Percentiles rank a stretch among this genome's conserved stretches.
phyloP scores from a whole-genome alignment of 2,797 vertebrate species.

The Vespertilio murinus region DNA sequence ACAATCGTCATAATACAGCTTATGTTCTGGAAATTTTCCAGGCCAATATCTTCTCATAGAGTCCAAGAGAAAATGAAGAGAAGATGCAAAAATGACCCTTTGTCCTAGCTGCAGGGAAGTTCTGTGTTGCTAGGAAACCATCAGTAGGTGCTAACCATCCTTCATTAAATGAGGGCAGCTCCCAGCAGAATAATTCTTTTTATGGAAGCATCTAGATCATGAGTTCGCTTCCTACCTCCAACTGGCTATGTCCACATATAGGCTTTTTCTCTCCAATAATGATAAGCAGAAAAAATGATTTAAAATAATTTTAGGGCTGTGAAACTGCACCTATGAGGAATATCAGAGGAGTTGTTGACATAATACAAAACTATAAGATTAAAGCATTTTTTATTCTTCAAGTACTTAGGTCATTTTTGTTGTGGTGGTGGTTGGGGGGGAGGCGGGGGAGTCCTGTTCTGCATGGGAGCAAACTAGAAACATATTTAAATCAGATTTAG shows the following conservation, averaged over 20 bases:
- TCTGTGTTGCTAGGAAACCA: constrained; percentile 77
- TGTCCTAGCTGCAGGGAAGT: constrained; percentile 60
- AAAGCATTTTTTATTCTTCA: background rate
- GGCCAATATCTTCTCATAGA: constrained; percentile 57
- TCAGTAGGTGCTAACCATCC: constrained; percentile 63
- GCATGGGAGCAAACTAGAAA: background rate
- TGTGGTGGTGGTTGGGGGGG: background rate
- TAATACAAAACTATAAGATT: background rate
- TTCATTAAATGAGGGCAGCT: constrained; percentile 73
- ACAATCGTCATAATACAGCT: background rate
- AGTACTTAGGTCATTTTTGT: background rate
- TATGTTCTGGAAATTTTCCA: constrained; percentile 49
- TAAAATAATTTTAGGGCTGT: constrained; percentile 60
- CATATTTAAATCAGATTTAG: constrained; percentile 18
- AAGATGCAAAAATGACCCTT: constrained; percentile 72
- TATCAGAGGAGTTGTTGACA: background rate
- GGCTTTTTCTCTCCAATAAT: constrained; percentile 63
- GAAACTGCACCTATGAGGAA: background rate
- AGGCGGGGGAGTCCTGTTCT: background rate
- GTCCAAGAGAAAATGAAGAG: constrained; percentile 61
- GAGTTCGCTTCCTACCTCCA: constrained; percentile 62
- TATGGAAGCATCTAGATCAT: constrained; percentile 51
- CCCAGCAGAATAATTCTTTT: constrained; percentile 68
- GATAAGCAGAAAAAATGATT: constrained; percentile 64
- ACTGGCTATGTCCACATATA: constrained; percentile 45